These are phyloP conservation scores for Drosophila teissieri DNA, from an alignment of 1,140 invertebrate genomes.

Conservation along the genomic window DNA sequence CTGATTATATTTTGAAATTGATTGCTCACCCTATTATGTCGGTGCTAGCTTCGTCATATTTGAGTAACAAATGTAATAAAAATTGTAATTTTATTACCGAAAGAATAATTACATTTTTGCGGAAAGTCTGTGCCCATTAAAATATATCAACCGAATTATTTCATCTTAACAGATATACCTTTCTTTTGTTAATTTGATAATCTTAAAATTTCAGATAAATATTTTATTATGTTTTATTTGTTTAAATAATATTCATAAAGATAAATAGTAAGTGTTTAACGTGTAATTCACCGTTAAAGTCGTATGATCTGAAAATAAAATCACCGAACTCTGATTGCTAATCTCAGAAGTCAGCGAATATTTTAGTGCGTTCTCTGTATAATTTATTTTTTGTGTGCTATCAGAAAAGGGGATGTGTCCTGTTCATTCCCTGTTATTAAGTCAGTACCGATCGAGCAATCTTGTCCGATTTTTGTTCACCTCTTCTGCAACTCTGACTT, in stretches of 20 bases:
- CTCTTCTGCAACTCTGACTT: slow-evolving; percentile 7
- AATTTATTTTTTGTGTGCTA: slow-evolving; percentile 3
- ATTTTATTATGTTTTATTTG: too few relatives aligned
- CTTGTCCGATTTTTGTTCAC: slow-evolving; percentile 23
- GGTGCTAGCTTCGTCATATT: too few relatives aligned
- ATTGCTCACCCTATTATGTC: not conserved
- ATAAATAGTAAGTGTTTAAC: too few relatives aligned
- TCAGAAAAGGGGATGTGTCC: slow-evolving; percentile 32
- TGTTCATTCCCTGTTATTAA: slow-evolving; percentile 35
- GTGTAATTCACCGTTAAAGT: too few relatives aligned
- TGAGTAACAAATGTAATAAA: too few relatives aligned
- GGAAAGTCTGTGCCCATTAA: too few relatives aligned
- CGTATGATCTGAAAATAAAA: not conserved
- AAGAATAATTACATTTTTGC: too few relatives aligned
- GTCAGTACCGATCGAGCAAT: slow-evolving; percentile 20
- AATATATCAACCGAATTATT: too few relatives aligned
- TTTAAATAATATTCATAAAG: too few relatives aligned
- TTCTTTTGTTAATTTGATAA: too few relatives aligned
- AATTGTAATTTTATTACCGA: not conserved
- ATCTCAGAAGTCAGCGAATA: not conserved
- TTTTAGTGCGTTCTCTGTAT: not conserved
- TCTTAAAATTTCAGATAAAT: too few relatives aligned
- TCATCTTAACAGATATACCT: too few relatives aligned
- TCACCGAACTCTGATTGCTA: not conserved
- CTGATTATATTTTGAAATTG: slow-evolving; percentile 52